Conservation (phyloP, 1,140 invertebrate genomes). For the Lasioglossum baleicum region DNA sequence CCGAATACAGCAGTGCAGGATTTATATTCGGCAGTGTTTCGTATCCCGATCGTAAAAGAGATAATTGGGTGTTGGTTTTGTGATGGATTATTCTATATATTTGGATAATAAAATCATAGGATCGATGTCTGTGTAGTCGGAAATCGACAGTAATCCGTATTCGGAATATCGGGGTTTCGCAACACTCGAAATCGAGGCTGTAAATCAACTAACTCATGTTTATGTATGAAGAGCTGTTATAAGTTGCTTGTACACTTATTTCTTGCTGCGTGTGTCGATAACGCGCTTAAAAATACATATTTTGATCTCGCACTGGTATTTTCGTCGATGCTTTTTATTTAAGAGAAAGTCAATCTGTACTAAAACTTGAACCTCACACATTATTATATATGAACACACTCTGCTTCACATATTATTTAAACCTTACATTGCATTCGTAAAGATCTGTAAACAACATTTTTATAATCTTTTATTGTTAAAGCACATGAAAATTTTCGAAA, state of each 20-base stretch:
- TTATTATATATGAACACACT: too few species aligned
- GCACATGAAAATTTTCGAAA: too few species aligned
- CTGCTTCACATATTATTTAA: too few species aligned
- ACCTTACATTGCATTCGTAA: too few species aligned
- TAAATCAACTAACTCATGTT: conserved; percentile 2
- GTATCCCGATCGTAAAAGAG: neutral
- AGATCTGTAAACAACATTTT: too few species aligned
- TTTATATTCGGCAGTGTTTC: neutral
- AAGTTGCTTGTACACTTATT: neutral
- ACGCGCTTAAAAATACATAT: neutral
- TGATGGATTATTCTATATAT: neutral
- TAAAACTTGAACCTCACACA: too few species aligned
- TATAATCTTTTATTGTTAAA: too few species aligned
- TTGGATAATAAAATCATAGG: conserved; percentile 4
- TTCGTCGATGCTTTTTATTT: too few species aligned
- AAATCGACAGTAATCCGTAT: conserved; percentile 1
- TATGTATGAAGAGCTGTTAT: neutral
- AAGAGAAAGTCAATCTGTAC: too few species aligned
- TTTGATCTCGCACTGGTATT: too few species aligned
- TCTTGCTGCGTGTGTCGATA: neutral
- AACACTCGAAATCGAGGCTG: neutral
- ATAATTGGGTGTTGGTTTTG: neutral
- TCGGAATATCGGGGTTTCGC: neutral
- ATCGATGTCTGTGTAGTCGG: neutral
- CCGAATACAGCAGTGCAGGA: neutral